A percentile compares a stretch with the other conserved stretches of the same genome.
phyloP scores from a whole-genome alignment of 1,140 invertebrate genomes.

The Parasteatoda tepidariorum region DNA sequence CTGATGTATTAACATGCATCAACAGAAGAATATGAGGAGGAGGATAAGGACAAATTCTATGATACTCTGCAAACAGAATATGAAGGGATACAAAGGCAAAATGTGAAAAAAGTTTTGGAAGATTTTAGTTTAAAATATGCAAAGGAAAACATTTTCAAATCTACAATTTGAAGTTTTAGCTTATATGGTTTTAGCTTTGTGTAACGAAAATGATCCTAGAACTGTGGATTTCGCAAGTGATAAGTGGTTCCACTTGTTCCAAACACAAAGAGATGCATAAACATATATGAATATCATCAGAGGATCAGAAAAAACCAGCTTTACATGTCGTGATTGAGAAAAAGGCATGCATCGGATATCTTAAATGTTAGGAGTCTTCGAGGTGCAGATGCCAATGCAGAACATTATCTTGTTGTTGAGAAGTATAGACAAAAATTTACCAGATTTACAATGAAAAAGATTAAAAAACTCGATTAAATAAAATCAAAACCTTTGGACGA shows the following conservation, averaged over 20 bases:
- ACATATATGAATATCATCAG: constrained; percentile 5
- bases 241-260: background rate
- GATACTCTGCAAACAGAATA: no score
- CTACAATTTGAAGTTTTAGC: constrained; percentile 4
- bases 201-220: constrained; percentile 9
- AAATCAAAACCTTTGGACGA: no score
- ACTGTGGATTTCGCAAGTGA: constrained; percentile 1
- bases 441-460: background rate
- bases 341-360: background rate
- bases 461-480: no score
- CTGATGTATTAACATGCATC: no score
- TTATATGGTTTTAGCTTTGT: background rate
- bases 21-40: no score
- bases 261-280: background rate
- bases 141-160: constrained; percentile 1
- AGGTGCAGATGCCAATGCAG: constrained; percentile 1
- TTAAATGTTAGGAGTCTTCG: background rate
- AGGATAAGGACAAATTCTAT: no score
- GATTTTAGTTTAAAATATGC: background rate
- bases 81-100: no score
- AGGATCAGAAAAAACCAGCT: background rate
- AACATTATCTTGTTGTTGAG: background rate
- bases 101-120: no score
- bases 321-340: no score
- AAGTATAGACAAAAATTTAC: background rate